A percentile compares a stretch with the other conserved stretches of the same genome.
phyloP scores from a whole-genome alignment of 2,113 vertebrate species.

The Danio rerio region GRCz12tu NC_133195.1:16212001-16212500 shows the following conservation, averaged over 20 bases:
- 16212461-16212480: neutral
- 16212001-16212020: too few relatives aligned
- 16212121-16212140: too few relatives aligned
- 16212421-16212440: conserved; percentile 8
- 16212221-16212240: conserved; percentile 47
- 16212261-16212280: conserved; percentile 17
- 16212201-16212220: neutral
- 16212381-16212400: neutral
- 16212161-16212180: neutral
- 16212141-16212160: too few relatives aligned
- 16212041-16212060: too few relatives aligned
- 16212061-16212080: too few relatives aligned
- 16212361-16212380: neutral
- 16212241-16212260: conserved; percentile 48
- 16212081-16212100: too few relatives aligned
- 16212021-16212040: too few relatives aligned
- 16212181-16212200: neutral
- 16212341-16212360: neutral
- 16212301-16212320: conserved; percentile 26
- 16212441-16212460: neutral
- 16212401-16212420: conserved; percentile 11
- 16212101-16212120: too few relatives aligned
- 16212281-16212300: conserved; percentile 16
- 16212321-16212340: conserved; percentile 22
- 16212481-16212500: neutral